Conservation (phyloP, 1,140 invertebrate genomes). For the Samia ricini region DNA sequence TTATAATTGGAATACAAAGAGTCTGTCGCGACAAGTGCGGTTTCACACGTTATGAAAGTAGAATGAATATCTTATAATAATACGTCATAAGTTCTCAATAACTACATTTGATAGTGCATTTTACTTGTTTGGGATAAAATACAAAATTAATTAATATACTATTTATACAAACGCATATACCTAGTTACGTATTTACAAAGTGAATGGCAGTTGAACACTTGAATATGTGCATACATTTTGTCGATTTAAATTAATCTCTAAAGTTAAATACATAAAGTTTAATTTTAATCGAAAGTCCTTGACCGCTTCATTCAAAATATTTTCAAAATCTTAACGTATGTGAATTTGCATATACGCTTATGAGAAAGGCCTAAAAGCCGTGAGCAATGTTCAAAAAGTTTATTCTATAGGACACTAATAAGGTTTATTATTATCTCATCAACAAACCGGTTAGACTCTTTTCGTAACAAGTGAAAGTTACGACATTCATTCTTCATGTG, state of each 20-base stretch:
- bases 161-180: constrained; percentile 2
- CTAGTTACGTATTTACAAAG: constrained; percentile 12
- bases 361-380: constrained; percentile 21
- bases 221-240: constrained; percentile 9
- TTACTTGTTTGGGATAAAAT: constrained; percentile 3
- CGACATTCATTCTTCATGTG: constrained; percentile 33
- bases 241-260: constrained; percentile 19
- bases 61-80: not conserved
- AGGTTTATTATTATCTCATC: not conserved
- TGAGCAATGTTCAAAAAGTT: constrained; percentile 35
- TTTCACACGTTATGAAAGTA: constrained; percentile 61
- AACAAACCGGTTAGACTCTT: constrained; percentile 36
- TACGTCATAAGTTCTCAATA: not conserved
- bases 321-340: constrained; percentile 38
- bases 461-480: constrained; percentile 57
- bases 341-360: constrained; percentile 3
- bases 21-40: no score
- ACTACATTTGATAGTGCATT: constrained; percentile 11
- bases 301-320: constrained; percentile 29
- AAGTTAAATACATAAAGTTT: constrained; percentile 10
- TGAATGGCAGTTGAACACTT: constrained; percentile 56
- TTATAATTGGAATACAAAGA: no score
- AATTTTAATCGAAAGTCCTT: constrained; percentile 18
- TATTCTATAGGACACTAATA: constrained; percentile 18
- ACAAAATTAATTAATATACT: not conserved